phyloP scores from a whole-genome alignment of 2,888 invertebrate species.

The Diarsia mendica region DNA sequence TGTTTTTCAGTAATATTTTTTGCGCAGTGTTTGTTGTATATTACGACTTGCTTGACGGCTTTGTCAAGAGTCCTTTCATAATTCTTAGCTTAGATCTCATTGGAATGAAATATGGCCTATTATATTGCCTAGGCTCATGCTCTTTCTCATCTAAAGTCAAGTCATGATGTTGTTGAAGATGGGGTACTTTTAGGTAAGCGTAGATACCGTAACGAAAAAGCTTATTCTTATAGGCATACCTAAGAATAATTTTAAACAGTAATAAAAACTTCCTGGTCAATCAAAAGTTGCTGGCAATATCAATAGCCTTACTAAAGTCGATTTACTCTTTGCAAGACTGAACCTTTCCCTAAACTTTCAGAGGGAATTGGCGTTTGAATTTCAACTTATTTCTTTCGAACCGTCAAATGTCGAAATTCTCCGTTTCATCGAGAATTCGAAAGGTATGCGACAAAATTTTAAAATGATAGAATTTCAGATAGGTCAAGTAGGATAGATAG shows the following conservation, averaged over 20 bases:
- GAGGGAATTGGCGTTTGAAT: conserved; percentile 10
- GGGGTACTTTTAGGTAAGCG: background rate
- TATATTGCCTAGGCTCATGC: background rate
- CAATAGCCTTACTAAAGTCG: conserved; percentile 9
- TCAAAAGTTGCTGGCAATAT: background rate
- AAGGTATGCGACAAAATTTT: conserved; percentile 20
- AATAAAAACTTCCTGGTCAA: background rate
- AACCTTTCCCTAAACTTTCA: background rate
- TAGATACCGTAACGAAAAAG: background rate
- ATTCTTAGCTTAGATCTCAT: background rate
- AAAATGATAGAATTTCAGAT: background rate
- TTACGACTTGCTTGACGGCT: background rate
- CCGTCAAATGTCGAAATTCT: conserved; percentile 27
- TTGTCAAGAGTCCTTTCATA: background rate
- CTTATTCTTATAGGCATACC: background rate
- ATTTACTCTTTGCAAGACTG: background rate
- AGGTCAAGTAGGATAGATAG: background rate
- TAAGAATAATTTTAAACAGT: background rate
- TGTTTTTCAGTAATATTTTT: background rate
- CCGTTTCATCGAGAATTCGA: conserved; percentile 3
- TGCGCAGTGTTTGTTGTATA: background rate
- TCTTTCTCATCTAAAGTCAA: background rate
- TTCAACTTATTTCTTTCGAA: background rate
- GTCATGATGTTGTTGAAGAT: background rate
- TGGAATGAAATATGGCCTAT: background rate